A percentile compares a stretch with the other conserved stretches of the same genome.
phyloP scores from a whole-genome alignment of 2,888 invertebrate species.

The Tetheella fluctuosa region DNA sequence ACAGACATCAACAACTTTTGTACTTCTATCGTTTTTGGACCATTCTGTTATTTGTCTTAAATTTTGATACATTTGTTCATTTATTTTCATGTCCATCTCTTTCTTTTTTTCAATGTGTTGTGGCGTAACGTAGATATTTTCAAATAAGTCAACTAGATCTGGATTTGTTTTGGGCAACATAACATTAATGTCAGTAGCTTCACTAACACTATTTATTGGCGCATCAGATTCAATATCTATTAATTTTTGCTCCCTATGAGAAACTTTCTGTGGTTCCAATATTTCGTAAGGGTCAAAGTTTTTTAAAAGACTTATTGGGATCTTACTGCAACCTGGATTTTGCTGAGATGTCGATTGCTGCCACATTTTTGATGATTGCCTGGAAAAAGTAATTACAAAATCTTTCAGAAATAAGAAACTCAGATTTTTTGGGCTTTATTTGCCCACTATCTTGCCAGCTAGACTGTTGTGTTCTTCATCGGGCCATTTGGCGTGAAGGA shows the following conservation, averaged over 20 bases:
- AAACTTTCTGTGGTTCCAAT: slow-evolving; percentile 23
- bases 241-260: neutral
- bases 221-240: neutral
- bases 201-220: no score
- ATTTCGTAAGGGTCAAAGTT: slow-evolving; percentile 19
- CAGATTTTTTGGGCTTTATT: neutral
- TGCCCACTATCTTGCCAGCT: no score
- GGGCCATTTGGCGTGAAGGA: no score
- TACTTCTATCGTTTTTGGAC: neutral
- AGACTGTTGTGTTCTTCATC: no score
- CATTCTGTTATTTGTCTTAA: neutral
- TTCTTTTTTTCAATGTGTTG: slow-evolving; percentile 18
- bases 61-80: neutral
- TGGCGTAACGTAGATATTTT: slow-evolving; percentile 33
- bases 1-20: neutral
- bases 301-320: slow-evolving; percentile 14
- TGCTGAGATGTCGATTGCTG: neutral
- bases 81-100: neutral
- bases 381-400: neutral
- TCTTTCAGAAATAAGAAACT: no score
- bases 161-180: slow-evolving; percentile 3
- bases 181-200: neutral
- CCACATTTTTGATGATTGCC: neutral
- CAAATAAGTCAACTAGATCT: slow-evolving; percentile 26
- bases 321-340: neutral